phyloP scores from a whole-genome alignment of 2,888 invertebrate species.

The Acrocera orbiculus region DNA sequence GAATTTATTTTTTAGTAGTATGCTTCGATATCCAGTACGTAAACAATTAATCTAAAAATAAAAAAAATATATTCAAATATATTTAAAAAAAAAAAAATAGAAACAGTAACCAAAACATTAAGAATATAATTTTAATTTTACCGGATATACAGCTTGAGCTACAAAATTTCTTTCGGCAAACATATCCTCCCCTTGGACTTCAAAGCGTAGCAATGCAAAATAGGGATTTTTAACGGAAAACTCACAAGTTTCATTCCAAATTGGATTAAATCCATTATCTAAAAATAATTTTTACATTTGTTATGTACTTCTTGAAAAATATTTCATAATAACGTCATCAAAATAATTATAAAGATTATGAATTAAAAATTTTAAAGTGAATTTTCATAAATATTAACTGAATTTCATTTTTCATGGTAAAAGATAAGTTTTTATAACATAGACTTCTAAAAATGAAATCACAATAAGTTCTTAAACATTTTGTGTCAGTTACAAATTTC shows the following conservation, averaged over 20 bases:
- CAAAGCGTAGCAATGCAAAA: conserved; percentile 68
- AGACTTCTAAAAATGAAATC: too few relatives aligned
- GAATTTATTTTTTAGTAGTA: conserved; percentile 74
- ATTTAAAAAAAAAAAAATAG: neutral
- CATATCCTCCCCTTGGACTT: conserved; percentile 89
- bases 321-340: too few relatives aligned
- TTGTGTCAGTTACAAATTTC: too few relatives aligned
- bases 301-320: neutral
- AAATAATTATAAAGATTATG: too few relatives aligned
- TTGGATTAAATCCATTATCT: conserved; percentile 87
- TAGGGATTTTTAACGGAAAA: conserved; percentile 68
- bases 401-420: too few relatives aligned
- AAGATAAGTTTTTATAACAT: too few relatives aligned
- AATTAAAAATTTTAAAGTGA: too few relatives aligned
- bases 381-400: too few relatives aligned
- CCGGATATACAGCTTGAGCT: conserved; percentile 86
- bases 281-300: conserved; percentile 32
- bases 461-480: too few relatives aligned
- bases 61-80: conserved; percentile 14
- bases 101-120: neutral
- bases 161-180: conserved; percentile 94
- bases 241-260: conserved; percentile 77
- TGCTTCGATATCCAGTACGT: conserved; percentile 75
- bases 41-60: conserved; percentile 50
- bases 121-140: conserved; percentile 27